Percentiles rank a stretch among this genome's conserved stretches.
phyloP scores from a whole-genome alignment of 2,888 invertebrate species.

The Metopia argyrocephala region DNA sequence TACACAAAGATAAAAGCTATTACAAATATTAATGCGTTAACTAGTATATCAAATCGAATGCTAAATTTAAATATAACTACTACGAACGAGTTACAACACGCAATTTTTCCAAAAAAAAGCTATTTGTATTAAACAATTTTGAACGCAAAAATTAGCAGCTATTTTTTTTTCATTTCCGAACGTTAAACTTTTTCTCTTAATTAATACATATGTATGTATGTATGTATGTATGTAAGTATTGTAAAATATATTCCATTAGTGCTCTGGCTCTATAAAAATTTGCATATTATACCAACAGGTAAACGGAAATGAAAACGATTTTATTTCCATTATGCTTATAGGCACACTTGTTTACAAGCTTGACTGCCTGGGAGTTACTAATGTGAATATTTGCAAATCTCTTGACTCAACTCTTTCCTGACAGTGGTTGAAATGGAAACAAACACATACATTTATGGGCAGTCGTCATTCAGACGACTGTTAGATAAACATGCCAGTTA shows the following conservation, averaged over 20 bases:
- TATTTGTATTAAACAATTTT: too few relatives aligned
- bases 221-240: too few relatives aligned
- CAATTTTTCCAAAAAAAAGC: too few relatives aligned
- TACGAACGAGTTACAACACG: too few relatives aligned
- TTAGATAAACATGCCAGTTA: neutral
- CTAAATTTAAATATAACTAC: too few relatives aligned
- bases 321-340: slow-evolving; percentile 2
- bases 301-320: neutral
- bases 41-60: too few relatives aligned
- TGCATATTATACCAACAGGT: slow-evolving; percentile 4
- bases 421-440: slow-evolving; percentile 6
- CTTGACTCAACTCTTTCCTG: slow-evolving; percentile 22
- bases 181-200: too few relatives aligned
- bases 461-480: neutral
- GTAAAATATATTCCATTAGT: neutral
- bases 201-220: too few relatives aligned
- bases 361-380: neutral
- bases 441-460: slow-evolving; percentile 32
- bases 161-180: too few relatives aligned
- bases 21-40: too few relatives aligned
- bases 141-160: too few relatives aligned
- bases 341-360: neutral
- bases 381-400: slow-evolving; percentile 24
- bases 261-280: neutral
- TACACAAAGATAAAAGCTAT: too few relatives aligned